Evolutionary conservation across 1,140 invertebrate genomes (phyloP).

Genomic region (Campoletis sonorensis): DNA sequence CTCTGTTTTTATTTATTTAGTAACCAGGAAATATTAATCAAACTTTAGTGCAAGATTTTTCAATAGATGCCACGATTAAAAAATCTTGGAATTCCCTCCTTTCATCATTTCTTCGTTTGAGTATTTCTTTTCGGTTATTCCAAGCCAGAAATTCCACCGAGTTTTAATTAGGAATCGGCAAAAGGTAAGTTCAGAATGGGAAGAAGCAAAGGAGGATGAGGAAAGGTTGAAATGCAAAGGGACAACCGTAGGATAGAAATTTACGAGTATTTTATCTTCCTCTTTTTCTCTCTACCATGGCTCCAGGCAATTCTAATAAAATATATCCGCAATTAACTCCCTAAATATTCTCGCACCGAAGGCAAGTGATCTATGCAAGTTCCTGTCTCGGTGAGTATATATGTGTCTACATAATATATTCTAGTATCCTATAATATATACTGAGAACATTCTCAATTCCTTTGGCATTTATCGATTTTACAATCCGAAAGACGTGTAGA

Average conservation of each 20-base stretch:
- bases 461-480: neutral
- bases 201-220: constrained; percentile 52
- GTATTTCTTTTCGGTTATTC: neutral
- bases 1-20: no score
- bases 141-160: constrained; percentile 28
- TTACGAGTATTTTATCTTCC: constrained; percentile 67
- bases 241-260: constrained; percentile 70
- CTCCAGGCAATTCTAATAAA: constrained; percentile 70
- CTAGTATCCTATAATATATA: no score
- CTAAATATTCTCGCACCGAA: constrained; percentile 75
- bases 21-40: no score
- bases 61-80: constrained; percentile 43
- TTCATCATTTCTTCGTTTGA: neutral
- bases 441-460: no score
- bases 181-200: constrained; percentile 40
- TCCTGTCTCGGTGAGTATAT: constrained; percentile 53
- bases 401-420: neutral
- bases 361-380: constrained; percentile 71
- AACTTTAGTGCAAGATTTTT: no score
- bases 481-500: neutral
- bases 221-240: constrained; percentile 69
- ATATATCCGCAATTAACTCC: constrained; percentile 77
- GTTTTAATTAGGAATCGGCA: constrained; percentile 71
- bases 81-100: neutral
- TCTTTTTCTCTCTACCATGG: constrained; percentile 38